These are phyloP conservation scores for Berghia stephanieae DNA, from an alignment of 1,140 invertebrate genomes.

Conservation along the genomic window DNA sequence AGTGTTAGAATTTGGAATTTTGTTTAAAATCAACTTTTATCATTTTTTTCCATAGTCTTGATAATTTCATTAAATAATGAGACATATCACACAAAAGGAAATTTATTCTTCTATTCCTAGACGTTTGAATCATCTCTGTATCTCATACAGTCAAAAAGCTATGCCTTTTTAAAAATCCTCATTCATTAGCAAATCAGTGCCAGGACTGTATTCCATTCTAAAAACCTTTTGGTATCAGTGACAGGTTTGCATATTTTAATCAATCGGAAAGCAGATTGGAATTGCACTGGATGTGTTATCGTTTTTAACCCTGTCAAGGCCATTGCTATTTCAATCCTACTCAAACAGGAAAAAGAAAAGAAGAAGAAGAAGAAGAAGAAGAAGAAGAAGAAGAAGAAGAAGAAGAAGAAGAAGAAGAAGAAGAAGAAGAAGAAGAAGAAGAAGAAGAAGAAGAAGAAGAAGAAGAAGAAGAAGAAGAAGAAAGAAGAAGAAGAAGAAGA, in stretches of 20 bases:
- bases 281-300: neutral
- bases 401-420: slow-evolving; percentile 1
- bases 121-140: too few species aligned
- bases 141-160: too few species aligned
- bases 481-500: neutral
- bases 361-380: neutral
- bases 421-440: slow-evolving; percentile 16
- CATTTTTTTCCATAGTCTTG: too few species aligned
- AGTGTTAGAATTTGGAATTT: too few species aligned
- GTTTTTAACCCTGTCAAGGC: neutral
- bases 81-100: too few species aligned
- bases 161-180: too few species aligned
- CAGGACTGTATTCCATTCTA: neutral
- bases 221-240: neutral
- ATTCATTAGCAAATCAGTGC: too few species aligned
- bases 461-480: neutral
- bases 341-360: too few species aligned
- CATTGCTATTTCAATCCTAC: neutral
- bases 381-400: neutral
- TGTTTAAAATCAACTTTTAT: too few species aligned
- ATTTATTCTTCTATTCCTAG: too few species aligned
- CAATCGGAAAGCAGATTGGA: neutral
- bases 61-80: too few species aligned
- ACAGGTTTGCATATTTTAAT: neutral
- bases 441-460: slow-evolving; percentile 10